These are phyloP conservation scores for Phortica okadai DNA, from an alignment of 2,888 invertebrate genomes.

Conservation along the genomic window DNA sequence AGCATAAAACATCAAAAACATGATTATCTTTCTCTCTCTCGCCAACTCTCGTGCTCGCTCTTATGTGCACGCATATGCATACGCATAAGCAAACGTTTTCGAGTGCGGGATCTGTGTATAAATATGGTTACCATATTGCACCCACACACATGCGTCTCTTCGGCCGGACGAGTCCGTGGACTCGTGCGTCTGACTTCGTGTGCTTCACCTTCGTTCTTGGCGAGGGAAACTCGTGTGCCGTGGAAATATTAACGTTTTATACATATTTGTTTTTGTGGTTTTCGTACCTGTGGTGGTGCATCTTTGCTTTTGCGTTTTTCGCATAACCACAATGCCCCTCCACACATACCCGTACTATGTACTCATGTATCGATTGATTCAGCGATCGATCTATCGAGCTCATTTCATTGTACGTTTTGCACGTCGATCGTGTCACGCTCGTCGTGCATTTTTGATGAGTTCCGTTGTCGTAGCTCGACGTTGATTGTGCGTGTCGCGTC, in stretches of 20 bases:
- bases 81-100: slow-evolving; percentile 26
- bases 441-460: slow-evolving; percentile 66
- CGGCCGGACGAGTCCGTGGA: slow-evolving; percentile 32
- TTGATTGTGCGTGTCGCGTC: slow-evolving; percentile 44
- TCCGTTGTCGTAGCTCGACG: slow-evolving; percentile 52
- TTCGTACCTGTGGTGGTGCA: slow-evolving; percentile 15
- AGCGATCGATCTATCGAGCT: slow-evolving; percentile 42
- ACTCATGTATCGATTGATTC: slow-evolving; percentile 34
- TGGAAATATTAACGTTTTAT: slow-evolving; percentile 59
- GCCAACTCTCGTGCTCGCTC: slow-evolving; percentile 45
- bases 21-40: slow-evolving; percentile 37
- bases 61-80: slow-evolving; percentile 42
- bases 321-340: slow-evolving; percentile 63
- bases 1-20: slow-evolving; percentile 30
- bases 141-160: slow-evolving; percentile 59
- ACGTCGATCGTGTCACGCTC: slow-evolving; percentile 32
- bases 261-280: slow-evolving; percentile 22
- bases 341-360: neutral
- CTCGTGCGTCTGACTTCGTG: slow-evolving; percentile 31
- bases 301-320: slow-evolving; percentile 65
- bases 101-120: slow-evolving; percentile 62
- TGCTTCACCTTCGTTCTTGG: slow-evolving; percentile 44
- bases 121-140: slow-evolving; percentile 72
- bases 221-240: slow-evolving; percentile 50
- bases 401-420: slow-evolving; percentile 40